Base-by-base conservation (phyloP, 2,888 invertebrate species). In the Pherbina coryleti region DNA sequence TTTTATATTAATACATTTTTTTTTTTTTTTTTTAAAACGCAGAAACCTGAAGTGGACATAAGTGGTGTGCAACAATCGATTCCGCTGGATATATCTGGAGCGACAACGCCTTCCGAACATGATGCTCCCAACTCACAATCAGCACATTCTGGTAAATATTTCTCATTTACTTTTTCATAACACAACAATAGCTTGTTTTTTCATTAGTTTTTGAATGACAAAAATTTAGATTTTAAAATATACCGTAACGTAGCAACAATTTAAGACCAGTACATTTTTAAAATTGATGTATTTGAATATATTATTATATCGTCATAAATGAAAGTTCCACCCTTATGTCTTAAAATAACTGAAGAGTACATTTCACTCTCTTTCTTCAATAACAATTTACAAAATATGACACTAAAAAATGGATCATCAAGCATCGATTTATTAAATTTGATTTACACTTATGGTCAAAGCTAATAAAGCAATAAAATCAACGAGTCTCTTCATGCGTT, bases 21-120 rank as follows among this genome's bases (percentile, higher is more conserved):
- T 44, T 84, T 80, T 70, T n/a, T n/a, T n/a, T n/a, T n/a, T n/a
- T n/a, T n/a, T n/a, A 79, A 78, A 3, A 78, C 14, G 60, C 81
- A 90, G 90, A 90, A 90, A 84, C 89, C 90, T 57, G 90, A 90
- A 84, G 86, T 87, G 74, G 90, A 90, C 82, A 87, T 90, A 78
- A 87, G 86, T 76, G 86, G 86, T 77, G 89, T 90, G 7, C 89
- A 88, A 82, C 90, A 90, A 82, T 84, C 89, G 78, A 88, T 90
- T 84, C 90, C 90, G 57, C 83, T 90, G 81, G 90, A 90, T 82
- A 90, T 90, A 82, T 89, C 90, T 64, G 90, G 89, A 66, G 87
- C 89, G n/a, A 89, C 89, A 76, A 89, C 90, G 78, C 89, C 89
- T 77, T 89, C 89, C 25, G 89, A 90, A 79, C 89, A 90, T 80